phyloP scores from a whole-genome alignment of 2,113 vertebrate species.

The Enhydra lutris region DNA sequence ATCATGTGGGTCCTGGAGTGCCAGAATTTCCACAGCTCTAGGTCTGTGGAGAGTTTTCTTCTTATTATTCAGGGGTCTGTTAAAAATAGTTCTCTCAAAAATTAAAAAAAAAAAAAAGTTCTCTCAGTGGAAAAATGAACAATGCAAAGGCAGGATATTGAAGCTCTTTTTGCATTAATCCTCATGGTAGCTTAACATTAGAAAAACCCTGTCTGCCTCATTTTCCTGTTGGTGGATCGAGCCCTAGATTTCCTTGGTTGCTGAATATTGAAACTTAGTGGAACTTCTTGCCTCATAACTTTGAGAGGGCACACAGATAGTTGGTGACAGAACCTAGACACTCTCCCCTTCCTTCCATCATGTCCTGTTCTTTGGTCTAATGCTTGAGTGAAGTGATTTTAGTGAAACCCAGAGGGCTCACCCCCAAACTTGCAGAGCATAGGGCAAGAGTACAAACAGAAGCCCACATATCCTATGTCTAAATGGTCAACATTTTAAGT shows the following conservation, averaged over 20 bases:
- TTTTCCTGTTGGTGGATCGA: not conserved
- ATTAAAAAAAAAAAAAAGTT: not conserved
- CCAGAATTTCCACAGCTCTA: slow-evolving; percentile 34
- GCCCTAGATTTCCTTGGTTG: not conserved
- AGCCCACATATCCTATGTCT: not conserved
- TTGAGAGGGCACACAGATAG: not conserved
- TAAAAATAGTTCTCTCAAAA: slow-evolving; percentile 30
- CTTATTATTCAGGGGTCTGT: slow-evolving; percentile 5
- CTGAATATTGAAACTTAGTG: not conserved
- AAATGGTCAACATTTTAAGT: not conserved
- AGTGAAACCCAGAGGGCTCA: not conserved
- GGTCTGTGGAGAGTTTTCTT: slow-evolving; percentile 18
- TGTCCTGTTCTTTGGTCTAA: not conserved
- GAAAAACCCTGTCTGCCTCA: not conserved
- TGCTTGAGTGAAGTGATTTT: not conserved
- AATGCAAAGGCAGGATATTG: not conserved
- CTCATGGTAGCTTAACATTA: not conserved
- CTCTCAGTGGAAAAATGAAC: not conserved
- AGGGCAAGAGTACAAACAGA: not conserved
- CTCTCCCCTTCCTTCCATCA: too few relatives aligned
- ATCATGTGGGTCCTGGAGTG: not conserved
- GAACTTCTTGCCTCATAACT: not conserved
- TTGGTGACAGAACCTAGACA: not conserved
- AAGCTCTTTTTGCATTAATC: slow-evolving; percentile 13
- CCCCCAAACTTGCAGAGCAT: not conserved